These are phyloP conservation scores for Hetaerina americana DNA, from an alignment of 1,140 invertebrate genomes.

Conservation along the genomic window DNA sequence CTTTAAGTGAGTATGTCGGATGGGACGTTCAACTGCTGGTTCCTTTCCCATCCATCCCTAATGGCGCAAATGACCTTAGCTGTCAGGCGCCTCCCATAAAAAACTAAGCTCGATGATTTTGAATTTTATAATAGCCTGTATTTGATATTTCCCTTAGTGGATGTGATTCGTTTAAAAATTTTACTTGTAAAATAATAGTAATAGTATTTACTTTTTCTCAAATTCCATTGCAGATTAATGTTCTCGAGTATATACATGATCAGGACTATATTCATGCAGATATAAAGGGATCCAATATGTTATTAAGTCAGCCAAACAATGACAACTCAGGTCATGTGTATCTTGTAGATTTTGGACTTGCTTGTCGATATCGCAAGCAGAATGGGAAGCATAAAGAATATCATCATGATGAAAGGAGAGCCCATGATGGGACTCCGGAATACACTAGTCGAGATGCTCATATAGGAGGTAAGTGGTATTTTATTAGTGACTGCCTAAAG, in stretches of 20 bases:
- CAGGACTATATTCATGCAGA: constrained; percentile 82
- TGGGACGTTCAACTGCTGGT: too few relatives aligned
- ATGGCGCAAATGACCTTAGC: too few relatives aligned
- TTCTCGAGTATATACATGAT: constrained; percentile 76
- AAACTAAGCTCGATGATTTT: too few relatives aligned
- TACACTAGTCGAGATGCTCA: constrained; percentile 92
- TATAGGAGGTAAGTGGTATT: constrained; percentile 36
- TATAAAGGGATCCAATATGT: constrained; percentile 82
- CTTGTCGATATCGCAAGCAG: constrained; percentile 41
- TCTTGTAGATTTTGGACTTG: constrained; percentile 89
- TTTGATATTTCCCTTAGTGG: too few relatives aligned
- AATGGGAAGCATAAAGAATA: constrained; percentile 28
- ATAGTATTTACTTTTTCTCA: too few relatives aligned
- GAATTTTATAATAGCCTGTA: too few relatives aligned
- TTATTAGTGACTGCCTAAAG: too few relatives aligned
- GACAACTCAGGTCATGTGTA: constrained; percentile 59
- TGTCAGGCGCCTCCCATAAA: too few relatives aligned
- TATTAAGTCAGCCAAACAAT: constrained; percentile 54
- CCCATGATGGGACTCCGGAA: constrained; percentile 91
- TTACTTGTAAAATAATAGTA: too few relatives aligned
- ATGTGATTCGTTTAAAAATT: too few relatives aligned
- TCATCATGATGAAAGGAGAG: constrained; percentile 75
- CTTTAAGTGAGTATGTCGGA: too few relatives aligned
- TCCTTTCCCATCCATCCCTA: too few relatives aligned
- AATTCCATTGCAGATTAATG: constrained; percentile 46